Base-by-base conservation (phyloP, 2,888 invertebrate genomes). In the Yponomeuta plumbellus region DNA sequence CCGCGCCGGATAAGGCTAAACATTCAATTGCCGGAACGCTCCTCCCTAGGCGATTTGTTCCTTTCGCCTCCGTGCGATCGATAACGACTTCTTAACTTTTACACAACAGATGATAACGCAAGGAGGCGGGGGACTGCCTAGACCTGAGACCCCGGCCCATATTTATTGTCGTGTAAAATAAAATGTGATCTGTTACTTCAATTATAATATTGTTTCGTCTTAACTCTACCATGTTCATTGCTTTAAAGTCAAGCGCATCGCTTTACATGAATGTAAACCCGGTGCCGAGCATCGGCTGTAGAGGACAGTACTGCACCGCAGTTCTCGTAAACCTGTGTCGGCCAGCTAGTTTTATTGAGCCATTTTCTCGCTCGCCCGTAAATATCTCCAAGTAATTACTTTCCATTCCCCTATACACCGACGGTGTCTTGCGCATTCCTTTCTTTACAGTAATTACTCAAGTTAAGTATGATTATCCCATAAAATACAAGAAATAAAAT, bases 21-120 rank as follows among this genome's bases (percentile, higher is more conserved):
- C 85, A 88, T 88, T 88, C 87, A 86, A 89, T 88, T 85, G 85
- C 84, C 85, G 85, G 87, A 83, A 85, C 83, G 84, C 83, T 85
- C 57, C 65, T 34, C 83, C 85, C 80, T 80, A 84, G 84, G 85
- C 84, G 86, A 86, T 88, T 88, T 88, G 85, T 84, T 84, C 84
- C 80, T 80, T 82, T 80, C 34, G 76, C 76, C 80, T 56, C 52
- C 34, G 56, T 57, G 78, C 83, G 80, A 84, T 85, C 85, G 84
- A 84, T 83, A 65, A 65, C 82, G 77, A 80, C 83, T 81, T 39
- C 65, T 65, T 57, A 56, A 65, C 44, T 62, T 62, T 62, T 62
- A 62, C 22, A 40, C 40, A 62, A 62, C 62, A 62, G 20, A 62
- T 62, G 40, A 62, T 62, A 62, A 62, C 62, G 20, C 62, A 34